Conservation (phyloP, 2,888 invertebrate species). For the Macaria notata region DNA sequence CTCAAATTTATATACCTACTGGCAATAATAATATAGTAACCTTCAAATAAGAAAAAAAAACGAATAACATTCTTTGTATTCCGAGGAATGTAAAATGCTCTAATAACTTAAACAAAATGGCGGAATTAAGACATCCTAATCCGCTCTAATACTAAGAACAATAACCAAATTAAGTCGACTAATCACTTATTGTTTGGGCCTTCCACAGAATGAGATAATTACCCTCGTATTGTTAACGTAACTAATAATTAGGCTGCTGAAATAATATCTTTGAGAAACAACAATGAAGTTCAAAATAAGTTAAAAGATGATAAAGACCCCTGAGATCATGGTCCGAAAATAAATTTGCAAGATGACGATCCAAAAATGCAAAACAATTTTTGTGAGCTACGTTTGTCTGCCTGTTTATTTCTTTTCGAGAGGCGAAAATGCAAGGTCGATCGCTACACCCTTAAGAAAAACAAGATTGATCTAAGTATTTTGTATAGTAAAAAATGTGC, state of each 20-base stretch:
- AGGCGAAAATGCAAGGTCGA: too few relatives aligned
- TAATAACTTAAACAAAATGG: too few relatives aligned
- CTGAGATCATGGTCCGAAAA: constrained; percentile 35
- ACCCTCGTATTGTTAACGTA: constrained; percentile 51
- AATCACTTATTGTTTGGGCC: constrained; percentile 43
- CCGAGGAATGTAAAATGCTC: neutral
- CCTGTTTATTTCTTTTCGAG: too few relatives aligned
- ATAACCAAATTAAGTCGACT: constrained; percentile 40
- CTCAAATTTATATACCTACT: neutral
- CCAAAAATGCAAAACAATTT: constrained; percentile 12
- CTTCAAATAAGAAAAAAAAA: constrained; percentile 1
- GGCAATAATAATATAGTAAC: constrained; percentile 11
- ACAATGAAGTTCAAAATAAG: constrained; percentile 41
- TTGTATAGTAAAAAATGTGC: too few relatives aligned
- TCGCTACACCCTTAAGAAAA: too few relatives aligned
- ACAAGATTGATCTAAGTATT: too few relatives aligned
- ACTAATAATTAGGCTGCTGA: constrained; percentile 50
- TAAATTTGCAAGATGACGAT: constrained; percentile 30
- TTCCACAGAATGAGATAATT: constrained; percentile 28
- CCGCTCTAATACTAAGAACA: constrained; percentile 15
- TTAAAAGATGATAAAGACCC: constrained; percentile 24
- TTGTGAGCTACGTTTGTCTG: too few relatives aligned
- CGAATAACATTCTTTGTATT: neutral
- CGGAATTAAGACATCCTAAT: constrained; percentile 19
- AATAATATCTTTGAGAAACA: constrained; percentile 35